Conservation (phyloP, 2,888 invertebrate species). For the Ennomos quercinarius region DNA sequence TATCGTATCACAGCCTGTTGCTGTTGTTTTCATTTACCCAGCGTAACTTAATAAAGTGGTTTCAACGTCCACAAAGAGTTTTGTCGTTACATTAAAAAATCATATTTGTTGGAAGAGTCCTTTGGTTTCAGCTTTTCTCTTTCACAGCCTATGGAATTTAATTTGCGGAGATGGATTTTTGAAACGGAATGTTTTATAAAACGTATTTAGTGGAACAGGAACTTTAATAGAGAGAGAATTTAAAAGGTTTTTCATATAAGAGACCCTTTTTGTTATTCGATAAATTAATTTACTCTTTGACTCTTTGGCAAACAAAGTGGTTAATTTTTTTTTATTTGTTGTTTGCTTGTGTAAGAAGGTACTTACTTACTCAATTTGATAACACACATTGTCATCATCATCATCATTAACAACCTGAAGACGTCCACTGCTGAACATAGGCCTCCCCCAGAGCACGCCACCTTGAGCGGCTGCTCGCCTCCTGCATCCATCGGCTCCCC, state of each 20-base stretch:
- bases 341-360: too few species aligned
- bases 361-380: too few species aligned
- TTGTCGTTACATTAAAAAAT: slow-evolving; percentile 75
- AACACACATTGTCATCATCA: too few species aligned
- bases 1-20: slow-evolving; percentile 56
- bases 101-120: slow-evolving; percentile 61
- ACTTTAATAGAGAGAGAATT: slow-evolving; percentile 7
- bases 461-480: too few species aligned
- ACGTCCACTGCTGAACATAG: too few species aligned
- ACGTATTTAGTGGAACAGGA: not conserved
- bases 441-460: too few species aligned
- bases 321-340: too few species aligned
- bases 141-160: slow-evolving; percentile 37
- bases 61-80: slow-evolving; percentile 70
- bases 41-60: slow-evolving; percentile 76
- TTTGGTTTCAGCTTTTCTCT: slow-evolving; percentile 50
- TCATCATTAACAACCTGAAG: too few species aligned
- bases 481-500: too few species aligned
- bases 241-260: not conserved
- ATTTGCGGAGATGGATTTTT: slow-evolving; percentile 30
- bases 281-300: not conserved
- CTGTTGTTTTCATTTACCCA: slow-evolving; percentile 74
- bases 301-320: not conserved
- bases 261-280: not conserved
- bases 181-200: slow-evolving; percentile 16